phyloP scores from a whole-genome alignment of 2,797 vertebrate genomes.

The Sebastes jordani region DNA sequence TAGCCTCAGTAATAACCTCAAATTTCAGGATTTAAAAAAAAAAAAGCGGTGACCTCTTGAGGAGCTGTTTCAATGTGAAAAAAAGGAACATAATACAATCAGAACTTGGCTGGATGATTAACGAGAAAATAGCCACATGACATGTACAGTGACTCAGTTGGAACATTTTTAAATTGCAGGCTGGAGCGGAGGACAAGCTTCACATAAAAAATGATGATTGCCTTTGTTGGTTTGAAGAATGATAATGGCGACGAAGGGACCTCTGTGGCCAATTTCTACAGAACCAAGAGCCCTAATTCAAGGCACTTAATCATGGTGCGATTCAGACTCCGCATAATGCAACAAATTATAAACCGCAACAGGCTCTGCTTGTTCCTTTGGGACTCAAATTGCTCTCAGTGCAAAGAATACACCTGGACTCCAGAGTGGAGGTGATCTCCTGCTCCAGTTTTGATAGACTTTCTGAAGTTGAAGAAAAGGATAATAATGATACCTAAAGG shows the following conservation, averaged over 20 bases:
- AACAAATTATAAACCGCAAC: conserved; percentile 13
- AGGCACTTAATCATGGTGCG: not conserved
- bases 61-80: not conserved
- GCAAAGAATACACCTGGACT: not conserved
- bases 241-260: not conserved
- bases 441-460: not conserved
- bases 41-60: not conserved
- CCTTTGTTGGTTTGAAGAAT: conserved; percentile 6
- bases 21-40: no score
- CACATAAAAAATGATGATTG: not conserved
- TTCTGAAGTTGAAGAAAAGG: not conserved
- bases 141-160: not conserved
- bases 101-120: not conserved
- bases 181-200: not conserved
- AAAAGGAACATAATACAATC: not conserved
- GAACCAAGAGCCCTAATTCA: conserved; percentile 3
- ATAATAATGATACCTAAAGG: not conserved
- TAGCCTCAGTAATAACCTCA: not conserved
- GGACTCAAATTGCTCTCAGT: not conserved
- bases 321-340: conserved; percentile 1
- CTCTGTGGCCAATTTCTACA: not conserved
- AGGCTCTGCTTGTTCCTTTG: not conserved
- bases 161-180: conserved; percentile 8
- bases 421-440: not conserved
- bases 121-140: not conserved